phyloP scores from a whole-genome alignment of 37 sponge, comb jelly and placozoan genomes.

The Mnemiopsis leidyi region DNA sequence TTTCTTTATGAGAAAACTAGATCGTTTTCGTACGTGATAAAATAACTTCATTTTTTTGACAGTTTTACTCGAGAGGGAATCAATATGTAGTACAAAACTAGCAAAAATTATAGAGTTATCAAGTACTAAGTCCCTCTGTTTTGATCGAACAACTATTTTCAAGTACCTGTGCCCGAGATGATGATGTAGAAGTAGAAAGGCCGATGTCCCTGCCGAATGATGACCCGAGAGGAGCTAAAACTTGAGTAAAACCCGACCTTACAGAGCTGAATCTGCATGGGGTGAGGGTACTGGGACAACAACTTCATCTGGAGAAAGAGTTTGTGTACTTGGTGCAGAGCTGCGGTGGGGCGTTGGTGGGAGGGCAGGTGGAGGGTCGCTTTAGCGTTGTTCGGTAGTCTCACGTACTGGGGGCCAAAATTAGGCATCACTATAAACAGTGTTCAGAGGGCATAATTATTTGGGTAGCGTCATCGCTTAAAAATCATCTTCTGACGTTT shows the following conservation, averaged over 20 bases:
- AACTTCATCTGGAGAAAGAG: constrained; percentile 52
- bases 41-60: no score
- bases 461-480: no score
- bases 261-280: constrained; percentile 33
- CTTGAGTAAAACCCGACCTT: constrained; percentile 46
- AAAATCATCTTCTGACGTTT: no score
- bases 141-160: no score
- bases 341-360: neutral
- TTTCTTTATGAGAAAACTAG: no score
- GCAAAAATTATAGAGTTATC: no score
- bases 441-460: no score
- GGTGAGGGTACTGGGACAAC: constrained; percentile 40
- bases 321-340: constrained; percentile 32
- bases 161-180: constrained; percentile 40
- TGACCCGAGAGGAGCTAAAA: constrained; percentile 28
- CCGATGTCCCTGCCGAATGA: constrained; percentile 39
- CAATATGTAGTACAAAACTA: no score
- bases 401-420: neutral
- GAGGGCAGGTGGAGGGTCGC: constrained; percentile 36
- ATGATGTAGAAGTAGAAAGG: constrained; percentile 56
- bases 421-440: no score
- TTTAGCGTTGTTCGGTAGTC: constrained; percentile 4
- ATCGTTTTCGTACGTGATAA: no score
- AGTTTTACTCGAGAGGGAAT: no score
- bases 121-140: no score